Evolutionary conservation across 2,797 vertebrate species (phyloP).

Genomic region (Pyrocephalus nanus): DNA sequence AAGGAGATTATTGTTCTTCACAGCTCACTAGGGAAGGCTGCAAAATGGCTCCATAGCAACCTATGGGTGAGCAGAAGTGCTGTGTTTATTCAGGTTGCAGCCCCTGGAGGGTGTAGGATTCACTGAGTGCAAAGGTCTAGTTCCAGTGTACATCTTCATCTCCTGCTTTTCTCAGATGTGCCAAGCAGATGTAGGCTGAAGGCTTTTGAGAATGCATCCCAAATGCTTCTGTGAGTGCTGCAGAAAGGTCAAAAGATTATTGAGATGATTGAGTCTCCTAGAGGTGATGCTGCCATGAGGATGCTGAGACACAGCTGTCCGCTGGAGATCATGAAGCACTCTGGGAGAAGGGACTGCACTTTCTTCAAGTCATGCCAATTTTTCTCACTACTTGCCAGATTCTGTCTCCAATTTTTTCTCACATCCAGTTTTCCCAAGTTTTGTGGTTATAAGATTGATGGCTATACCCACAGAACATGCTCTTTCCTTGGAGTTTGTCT

Average conservation of each 20-base stretch:
- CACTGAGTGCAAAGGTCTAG: background rate
- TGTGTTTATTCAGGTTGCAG: background rate
- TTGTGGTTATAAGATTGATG: fast-evolving
- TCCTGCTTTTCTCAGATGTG: background rate
- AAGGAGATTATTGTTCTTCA: background rate
- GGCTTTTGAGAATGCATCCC: background rate
- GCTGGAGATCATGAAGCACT: background rate
- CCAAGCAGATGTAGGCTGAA: background rate
- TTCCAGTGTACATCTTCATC: background rate
- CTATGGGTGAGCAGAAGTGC: background rate
- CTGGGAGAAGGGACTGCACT: background rate
- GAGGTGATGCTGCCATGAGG: background rate
- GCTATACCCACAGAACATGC: background rate
- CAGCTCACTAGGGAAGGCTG: background rate
- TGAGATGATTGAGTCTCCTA: background rate
- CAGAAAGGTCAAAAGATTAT: background rate
- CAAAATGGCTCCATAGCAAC: background rate
- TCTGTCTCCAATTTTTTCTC: background rate
- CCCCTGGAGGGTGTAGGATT: background rate
- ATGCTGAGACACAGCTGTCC: background rate
- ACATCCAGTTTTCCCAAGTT: background rate
- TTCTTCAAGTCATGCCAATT: background rate
- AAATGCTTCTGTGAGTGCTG: background rate
- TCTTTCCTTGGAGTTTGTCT: background rate
- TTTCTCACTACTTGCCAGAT: background rate